Conservation (phyloP, 2,113 vertebrate genomes). For the Sinocyclocheilus anophthalmus region DNA sequence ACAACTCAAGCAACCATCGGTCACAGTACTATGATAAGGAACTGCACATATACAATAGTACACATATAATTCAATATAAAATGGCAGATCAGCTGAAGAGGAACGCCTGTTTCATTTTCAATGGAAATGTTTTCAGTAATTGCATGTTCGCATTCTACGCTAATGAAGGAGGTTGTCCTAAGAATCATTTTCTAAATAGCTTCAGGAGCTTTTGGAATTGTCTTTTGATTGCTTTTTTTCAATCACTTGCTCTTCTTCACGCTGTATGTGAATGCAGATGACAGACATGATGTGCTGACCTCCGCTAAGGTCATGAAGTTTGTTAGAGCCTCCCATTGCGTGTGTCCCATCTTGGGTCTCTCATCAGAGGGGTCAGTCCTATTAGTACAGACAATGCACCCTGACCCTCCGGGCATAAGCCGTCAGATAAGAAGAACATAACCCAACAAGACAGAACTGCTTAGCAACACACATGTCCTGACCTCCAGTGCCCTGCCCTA, state of each 20-base stretch:
- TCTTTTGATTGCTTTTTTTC: conserved; percentile 17
- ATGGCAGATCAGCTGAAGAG: conserved; percentile 35
- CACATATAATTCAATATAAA: conserved; percentile 34
- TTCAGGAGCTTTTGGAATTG: not conserved
- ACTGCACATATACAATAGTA: not conserved
- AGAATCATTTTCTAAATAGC: not conserved
- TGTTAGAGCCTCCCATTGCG: conserved; percentile 8
- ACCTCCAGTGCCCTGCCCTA: conserved; percentile 33
- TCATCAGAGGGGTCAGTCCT: conserved; percentile 53
- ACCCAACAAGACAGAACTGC: conserved; percentile 44
- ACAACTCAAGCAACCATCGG: not conserved
- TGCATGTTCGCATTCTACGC: not conserved
- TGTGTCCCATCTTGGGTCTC: conserved; percentile 31
- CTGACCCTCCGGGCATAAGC: conserved; percentile 35
- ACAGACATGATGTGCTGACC: conserved; percentile 9
- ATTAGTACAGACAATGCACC: conserved; percentile 41
- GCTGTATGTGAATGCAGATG: conserved; percentile 33
- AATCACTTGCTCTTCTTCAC: conserved; percentile 27
- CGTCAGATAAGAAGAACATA: conserved; percentile 25
- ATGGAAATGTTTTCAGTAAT: conserved; percentile 18
- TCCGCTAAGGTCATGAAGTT: not conserved
- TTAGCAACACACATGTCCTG: conserved; percentile 46
- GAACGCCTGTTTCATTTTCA: not conserved
- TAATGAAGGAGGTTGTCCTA: not conserved
- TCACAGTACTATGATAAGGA: conserved; percentile 2